A percentile compares a stretch with the other conserved stretches of the same genome.
Evolutionary conservation across 2,797 vertebrate species (phyloP).

Genomic region (Ptychadena robeensis): DNA sequence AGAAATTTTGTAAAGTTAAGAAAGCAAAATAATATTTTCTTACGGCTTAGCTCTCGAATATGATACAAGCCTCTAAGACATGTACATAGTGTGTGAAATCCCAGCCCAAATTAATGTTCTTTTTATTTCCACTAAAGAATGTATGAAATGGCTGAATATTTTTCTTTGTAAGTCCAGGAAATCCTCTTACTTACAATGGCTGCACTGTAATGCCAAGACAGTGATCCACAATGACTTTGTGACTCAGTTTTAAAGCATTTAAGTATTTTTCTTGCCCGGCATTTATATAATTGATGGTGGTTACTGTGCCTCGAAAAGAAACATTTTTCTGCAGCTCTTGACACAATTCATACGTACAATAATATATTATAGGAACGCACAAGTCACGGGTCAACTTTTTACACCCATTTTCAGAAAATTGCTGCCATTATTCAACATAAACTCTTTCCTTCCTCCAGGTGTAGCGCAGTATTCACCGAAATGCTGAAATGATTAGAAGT

Average conservation of each 20-base stretch:
- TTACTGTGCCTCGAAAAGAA: not conserved
- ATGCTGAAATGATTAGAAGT: not conserved
- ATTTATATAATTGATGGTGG: slow-evolving; percentile 12
- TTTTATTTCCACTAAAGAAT: slow-evolving; percentile 14
- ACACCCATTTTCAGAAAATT: slow-evolving; percentile 24
- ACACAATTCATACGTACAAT: not conserved
- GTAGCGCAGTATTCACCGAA: not conserved
- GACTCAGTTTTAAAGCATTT: slow-evolving; percentile 47
- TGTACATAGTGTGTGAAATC: too few species aligned
- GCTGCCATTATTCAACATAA: slow-evolving; percentile 5
- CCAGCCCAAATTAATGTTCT: too few species aligned
- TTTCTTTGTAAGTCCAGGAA: slow-evolving; percentile 30
- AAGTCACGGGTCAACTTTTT: slow-evolving; percentile 15
- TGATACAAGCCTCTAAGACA: too few species aligned
- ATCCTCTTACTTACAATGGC: slow-evolving; percentile 41
- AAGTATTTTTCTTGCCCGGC: not conserved
- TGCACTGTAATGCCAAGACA: slow-evolving; percentile 1
- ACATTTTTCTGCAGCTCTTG: not conserved
- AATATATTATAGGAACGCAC: slow-evolving; percentile 1
- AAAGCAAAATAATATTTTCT: too few species aligned
- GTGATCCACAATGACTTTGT: slow-evolving; percentile 33
- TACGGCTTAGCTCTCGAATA: too few species aligned
- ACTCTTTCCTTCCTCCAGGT: slow-evolving; percentile 22
- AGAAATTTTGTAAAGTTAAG: too few species aligned
- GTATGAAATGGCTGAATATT: slow-evolving; percentile 21